phyloP scores from a whole-genome alignment of 2,888 invertebrate species.

The Pandemis corylana region DNA sequence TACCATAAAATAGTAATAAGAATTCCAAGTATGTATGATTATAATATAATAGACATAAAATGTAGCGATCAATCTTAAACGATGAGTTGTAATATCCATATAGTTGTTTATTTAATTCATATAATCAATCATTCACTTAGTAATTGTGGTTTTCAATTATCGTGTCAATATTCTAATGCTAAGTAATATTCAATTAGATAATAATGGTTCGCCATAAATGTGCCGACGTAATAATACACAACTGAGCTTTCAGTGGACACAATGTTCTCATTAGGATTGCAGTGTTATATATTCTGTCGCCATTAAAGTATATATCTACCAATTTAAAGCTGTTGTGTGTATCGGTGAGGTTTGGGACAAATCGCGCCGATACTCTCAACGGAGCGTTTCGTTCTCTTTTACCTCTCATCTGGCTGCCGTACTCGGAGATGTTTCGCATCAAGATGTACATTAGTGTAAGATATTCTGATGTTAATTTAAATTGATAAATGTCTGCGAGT shows the following conservation, averaged over 20 bases:
- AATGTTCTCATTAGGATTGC: slow-evolving; percentile 71
- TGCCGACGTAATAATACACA: slow-evolving; percentile 61
- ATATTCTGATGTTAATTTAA: no score
- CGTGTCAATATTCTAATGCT: slow-evolving; percentile 74
- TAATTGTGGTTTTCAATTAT: slow-evolving; percentile 75
- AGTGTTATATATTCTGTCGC: slow-evolving; percentile 78
- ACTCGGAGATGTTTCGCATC: neutral
- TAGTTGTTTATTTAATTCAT: slow-evolving; percentile 59
- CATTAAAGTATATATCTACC: slow-evolving; percentile 76
- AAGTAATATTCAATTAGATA: slow-evolving; percentile 70
- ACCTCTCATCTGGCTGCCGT: neutral
- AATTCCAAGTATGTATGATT: slow-evolving; percentile 63
- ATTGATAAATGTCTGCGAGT: no score
- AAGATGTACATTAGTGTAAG: no score
- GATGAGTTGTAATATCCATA: slow-evolving; percentile 55
- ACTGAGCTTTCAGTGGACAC: slow-evolving; percentile 73
- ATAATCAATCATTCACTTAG: slow-evolving; percentile 58
- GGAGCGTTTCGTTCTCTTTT: slow-evolving; percentile 26
- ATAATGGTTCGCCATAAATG: slow-evolving; percentile 71
- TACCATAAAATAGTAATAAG: slow-evolving; percentile 60
- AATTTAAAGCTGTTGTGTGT: slow-evolving; percentile 51
- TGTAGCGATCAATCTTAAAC: slow-evolving; percentile 57
- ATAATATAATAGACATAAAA: slow-evolving; percentile 57
- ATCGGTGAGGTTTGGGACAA: slow-evolving; percentile 28
- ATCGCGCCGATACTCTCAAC: slow-evolving; percentile 13